phyloP scores from a whole-genome alignment of 2,888 invertebrate genomes.

The Andricus curvator region DNA sequence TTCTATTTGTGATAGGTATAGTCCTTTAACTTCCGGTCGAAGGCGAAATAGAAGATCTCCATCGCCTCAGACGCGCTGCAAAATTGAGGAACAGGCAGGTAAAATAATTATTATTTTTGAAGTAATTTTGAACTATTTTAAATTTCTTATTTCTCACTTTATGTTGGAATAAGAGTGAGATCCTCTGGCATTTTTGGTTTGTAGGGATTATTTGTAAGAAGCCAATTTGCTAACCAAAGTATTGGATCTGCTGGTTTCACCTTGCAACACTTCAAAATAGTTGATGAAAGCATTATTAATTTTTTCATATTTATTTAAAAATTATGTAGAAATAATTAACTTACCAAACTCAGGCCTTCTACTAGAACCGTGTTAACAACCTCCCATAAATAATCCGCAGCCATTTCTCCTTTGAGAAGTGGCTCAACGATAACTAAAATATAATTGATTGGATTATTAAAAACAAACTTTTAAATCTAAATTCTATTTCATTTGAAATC shows the following conservation, averaged over 20 bases:
- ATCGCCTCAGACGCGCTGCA: constrained; percentile 50
- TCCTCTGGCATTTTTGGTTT: constrained; percentile 80
- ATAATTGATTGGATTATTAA: background rate
- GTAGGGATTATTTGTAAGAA: constrained; percentile 87
- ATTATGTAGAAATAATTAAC: background rate
- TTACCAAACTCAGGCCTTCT: constrained; percentile 79
- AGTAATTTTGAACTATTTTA: background rate
- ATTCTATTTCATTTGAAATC: too few species aligned
- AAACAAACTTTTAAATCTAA: background rate
- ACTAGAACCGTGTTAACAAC: constrained; percentile 84
- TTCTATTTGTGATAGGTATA: constrained; percentile 57
- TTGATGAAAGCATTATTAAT: background rate
- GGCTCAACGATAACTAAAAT: constrained; percentile 48
- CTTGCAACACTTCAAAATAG: constrained; percentile 81
- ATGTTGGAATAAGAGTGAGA: constrained; percentile 47
- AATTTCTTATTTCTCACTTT: background rate
- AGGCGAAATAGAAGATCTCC: constrained; percentile 52
- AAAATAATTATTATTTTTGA: background rate
- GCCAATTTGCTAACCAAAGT: constrained; percentile 88
- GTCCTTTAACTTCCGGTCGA: constrained; percentile 54
- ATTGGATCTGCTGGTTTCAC: constrained; percentile 88
- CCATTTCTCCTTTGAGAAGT: constrained; percentile 78
- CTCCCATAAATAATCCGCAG: constrained; percentile 85
- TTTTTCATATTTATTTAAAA: too few species aligned
- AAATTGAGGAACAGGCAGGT: constrained; percentile 47